Percentiles rank a stretch among this genome's conserved stretches.
Evolutionary conservation across 2,888 invertebrate species (phyloP).

Genomic region (Calliphora vomitoria): DNA sequence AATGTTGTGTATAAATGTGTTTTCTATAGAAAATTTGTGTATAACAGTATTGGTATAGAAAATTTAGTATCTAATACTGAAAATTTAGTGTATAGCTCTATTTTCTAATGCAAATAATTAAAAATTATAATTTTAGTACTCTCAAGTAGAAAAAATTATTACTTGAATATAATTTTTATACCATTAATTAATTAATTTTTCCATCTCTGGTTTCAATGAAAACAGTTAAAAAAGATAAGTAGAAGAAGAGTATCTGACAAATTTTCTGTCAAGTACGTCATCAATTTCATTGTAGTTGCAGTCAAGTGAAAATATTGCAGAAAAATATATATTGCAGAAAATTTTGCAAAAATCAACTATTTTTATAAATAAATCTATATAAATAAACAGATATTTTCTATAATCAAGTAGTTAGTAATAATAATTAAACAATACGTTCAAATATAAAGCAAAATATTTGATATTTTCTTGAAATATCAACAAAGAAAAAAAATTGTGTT

Average conservation of each 20-base stretch:
- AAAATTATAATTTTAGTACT: too few relatives aligned
- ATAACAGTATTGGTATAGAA: too few relatives aligned
- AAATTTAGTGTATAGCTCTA: too few relatives aligned
- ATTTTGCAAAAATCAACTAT: constrained; percentile 45
- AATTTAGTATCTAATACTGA: too few relatives aligned
- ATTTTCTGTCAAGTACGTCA: constrained; percentile 71
- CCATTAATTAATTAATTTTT: too few relatives aligned
- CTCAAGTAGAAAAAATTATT: too few relatives aligned
- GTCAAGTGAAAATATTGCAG: constrained; percentile 63
- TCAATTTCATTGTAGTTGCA: constrained; percentile 71
- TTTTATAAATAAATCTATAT: constrained; percentile 40
- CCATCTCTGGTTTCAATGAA: not conserved
- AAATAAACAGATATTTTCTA: constrained; percentile 28
- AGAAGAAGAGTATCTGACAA: constrained; percentile 18
- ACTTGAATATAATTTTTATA: too few relatives aligned
- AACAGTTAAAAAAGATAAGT: constrained; percentile 30
- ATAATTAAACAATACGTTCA: not conserved
- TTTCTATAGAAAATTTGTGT: too few relatives aligned
- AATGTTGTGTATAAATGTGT: too few relatives aligned
- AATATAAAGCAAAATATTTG: not conserved
- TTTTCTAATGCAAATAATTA: too few relatives aligned
- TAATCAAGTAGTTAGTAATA: constrained; percentile 19
- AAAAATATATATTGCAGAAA: constrained; percentile 57
- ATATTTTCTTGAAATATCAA: not conserved
- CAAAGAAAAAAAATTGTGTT: not conserved